Percentiles rank a stretch among this genome's conserved stretches.
These are phyloP conservation scores for Damaliscus lunatus DNA, from an alignment of 2,113 vertebrate species.

Conservation along the genomic window DNA sequence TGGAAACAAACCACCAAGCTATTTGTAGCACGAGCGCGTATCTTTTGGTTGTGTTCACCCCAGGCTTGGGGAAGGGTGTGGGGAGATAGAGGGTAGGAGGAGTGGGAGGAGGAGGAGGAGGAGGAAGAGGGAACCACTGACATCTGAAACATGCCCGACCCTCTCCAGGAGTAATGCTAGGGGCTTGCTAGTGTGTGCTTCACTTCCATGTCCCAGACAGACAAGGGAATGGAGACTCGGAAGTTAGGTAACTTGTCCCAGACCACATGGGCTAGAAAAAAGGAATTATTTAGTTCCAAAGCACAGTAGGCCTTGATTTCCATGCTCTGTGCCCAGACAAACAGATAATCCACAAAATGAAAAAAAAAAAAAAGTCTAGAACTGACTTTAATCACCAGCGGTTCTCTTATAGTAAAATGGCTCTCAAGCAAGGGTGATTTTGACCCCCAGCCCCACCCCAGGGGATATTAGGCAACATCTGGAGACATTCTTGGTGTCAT, in stretches of 20 bases:
- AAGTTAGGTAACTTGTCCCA: not conserved
- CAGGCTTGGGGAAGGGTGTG: not conserved
- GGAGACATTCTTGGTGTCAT: not conserved
- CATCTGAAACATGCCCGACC: not conserved
- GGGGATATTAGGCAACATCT: not conserved
- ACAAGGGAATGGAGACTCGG: not conserved
- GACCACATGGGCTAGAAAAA: not conserved
- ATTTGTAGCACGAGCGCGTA: not conserved
- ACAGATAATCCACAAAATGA: not conserved
- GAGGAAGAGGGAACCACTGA: not conserved
- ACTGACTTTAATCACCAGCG: not conserved
- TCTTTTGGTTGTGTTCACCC: not conserved
- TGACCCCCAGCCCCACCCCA: not conserved
- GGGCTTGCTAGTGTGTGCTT: not conserved
- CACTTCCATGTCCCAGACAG: not conserved
- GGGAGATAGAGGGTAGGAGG: not conserved
- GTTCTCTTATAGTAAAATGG: not conserved
- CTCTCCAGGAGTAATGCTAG: not conserved
- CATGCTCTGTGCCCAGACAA: not conserved
- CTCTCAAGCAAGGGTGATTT: not conserved
- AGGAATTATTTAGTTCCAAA: not conserved
- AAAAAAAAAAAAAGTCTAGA: not conserved
- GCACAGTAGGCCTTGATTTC: not conserved
- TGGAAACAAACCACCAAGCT: conserved; percentile 24
- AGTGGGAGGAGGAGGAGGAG: too few species aligned